Percentiles rank a stretch among this genome's conserved stretches.
phyloP scores from a whole-genome alignment of 2,797 vertebrate species.

The Thamnophis elegans region DNA sequence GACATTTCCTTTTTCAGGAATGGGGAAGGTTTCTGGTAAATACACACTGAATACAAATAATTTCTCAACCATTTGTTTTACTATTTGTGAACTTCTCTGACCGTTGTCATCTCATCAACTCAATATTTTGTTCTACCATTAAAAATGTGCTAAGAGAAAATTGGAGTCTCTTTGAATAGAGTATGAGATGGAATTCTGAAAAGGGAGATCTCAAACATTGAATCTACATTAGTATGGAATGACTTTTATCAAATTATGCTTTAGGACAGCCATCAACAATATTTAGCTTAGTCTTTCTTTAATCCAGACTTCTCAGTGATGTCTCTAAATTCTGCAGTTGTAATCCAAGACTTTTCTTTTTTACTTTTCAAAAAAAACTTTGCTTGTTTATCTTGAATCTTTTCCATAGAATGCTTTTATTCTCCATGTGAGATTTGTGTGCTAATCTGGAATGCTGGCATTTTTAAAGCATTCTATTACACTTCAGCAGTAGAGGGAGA shows the following conservation, averaged over 20 bases:
- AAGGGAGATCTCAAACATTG: not conserved
- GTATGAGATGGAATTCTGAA: not conserved
- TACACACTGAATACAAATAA: not conserved
- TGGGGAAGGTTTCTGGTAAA: not conserved
- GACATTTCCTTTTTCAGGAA: not conserved
- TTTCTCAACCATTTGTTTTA: not conserved
- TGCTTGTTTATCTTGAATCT: not conserved
- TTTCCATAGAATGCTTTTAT: not conserved
- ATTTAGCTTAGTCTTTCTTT: not conserved
- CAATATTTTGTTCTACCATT: not conserved
- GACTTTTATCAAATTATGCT: not conserved
- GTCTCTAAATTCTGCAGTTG: not conserved
- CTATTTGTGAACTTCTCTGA: not conserved
- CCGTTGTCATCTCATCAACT: not conserved
- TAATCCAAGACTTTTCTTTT: not conserved
- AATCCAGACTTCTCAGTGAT: not conserved
- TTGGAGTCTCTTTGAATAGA: not conserved
- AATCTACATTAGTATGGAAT: not conserved
- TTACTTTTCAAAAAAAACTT: not conserved
- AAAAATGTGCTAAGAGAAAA: not conserved
- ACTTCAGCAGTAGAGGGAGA: not conserved
- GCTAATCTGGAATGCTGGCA: not conserved
- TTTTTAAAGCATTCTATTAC: not conserved
- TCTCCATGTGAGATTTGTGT: not conserved
- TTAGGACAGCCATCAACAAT: not conserved